Conservation (phyloP, 2,113 vertebrate genomes). For the Trogon surrucura region DNA sequence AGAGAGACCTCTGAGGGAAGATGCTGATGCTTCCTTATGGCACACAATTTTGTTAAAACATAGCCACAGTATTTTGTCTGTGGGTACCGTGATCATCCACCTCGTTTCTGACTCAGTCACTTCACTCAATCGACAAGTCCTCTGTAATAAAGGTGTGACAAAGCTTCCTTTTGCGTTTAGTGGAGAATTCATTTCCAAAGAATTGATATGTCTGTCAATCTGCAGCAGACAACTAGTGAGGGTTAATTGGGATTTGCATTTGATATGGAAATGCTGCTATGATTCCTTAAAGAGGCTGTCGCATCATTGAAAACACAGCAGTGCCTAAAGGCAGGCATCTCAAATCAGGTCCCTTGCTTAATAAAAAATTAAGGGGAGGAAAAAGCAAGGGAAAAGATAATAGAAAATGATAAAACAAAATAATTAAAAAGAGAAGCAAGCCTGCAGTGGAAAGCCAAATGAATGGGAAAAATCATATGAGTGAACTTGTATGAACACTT, state of each 20-base stretch:
- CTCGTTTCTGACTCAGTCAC: background rate
- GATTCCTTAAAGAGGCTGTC: constrained; percentile 10
- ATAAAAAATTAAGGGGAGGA: constrained; percentile 19
- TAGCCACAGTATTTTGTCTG: background rate
- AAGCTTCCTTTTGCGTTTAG: constrained; percentile 17
- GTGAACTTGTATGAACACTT: background rate
- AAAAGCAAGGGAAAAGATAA: constrained; percentile 14
- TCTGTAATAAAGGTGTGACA: background rate
- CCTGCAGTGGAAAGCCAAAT: background rate
- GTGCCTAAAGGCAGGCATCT: constrained; percentile 36
- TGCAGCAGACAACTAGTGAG: background rate
- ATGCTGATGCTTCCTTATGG: background rate
- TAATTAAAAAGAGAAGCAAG: background rate
- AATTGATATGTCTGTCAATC: constrained; percentile 21
- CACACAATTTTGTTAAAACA: background rate
- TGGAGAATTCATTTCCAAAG: background rate
- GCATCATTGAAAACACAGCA: background rate
- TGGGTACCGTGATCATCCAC: background rate
- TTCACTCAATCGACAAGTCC: background rate
- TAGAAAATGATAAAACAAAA: background rate
- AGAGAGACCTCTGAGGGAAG: background rate
- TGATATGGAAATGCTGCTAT: constrained; percentile 37
- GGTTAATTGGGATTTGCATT: constrained; percentile 45
- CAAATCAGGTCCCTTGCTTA: constrained; percentile 10
- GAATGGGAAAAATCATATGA: background rate